phyloP scores from a whole-genome alignment of 2,113 vertebrate genomes.

The Laticauda laticaudata region DNA sequence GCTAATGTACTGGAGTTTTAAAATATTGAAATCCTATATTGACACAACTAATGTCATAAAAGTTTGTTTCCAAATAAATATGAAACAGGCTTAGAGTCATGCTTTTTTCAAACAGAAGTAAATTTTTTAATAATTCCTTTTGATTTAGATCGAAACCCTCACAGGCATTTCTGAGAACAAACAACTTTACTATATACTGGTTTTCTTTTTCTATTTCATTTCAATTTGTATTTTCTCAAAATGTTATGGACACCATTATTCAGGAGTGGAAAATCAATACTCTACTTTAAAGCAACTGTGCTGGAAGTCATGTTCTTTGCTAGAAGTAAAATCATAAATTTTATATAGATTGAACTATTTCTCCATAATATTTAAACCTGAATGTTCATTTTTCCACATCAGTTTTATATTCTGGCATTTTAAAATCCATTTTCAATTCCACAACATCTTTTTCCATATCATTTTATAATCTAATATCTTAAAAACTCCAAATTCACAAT shows the following conservation, averaged over 20 bases:
- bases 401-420: neutral
- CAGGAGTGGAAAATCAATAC: constrained; percentile 19
- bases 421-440: neutral
- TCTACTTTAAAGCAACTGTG: neutral
- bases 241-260: constrained; percentile 5
- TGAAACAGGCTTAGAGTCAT: neutral
- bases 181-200: neutral
- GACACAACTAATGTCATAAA: neutral
- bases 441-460: neutral
- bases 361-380: neutral
- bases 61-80: neutral
- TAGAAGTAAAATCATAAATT: constrained; percentile 10
- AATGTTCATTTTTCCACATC: neutral
- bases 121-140: neutral
- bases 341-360: neutral
- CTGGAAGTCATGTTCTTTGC: neutral
- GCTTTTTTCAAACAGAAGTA: neutral
- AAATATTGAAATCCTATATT: neutral
- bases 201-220: constrained; percentile 3
- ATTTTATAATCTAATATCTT: neutral
- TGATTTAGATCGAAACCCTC: neutral
- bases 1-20: neutral
- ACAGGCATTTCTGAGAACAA: neutral
- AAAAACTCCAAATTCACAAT: neutral
- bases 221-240: constrained; percentile 9